Base-by-base conservation (phyloP, 2,888 invertebrate genomes). In the Machimus atricapillus region DNA sequence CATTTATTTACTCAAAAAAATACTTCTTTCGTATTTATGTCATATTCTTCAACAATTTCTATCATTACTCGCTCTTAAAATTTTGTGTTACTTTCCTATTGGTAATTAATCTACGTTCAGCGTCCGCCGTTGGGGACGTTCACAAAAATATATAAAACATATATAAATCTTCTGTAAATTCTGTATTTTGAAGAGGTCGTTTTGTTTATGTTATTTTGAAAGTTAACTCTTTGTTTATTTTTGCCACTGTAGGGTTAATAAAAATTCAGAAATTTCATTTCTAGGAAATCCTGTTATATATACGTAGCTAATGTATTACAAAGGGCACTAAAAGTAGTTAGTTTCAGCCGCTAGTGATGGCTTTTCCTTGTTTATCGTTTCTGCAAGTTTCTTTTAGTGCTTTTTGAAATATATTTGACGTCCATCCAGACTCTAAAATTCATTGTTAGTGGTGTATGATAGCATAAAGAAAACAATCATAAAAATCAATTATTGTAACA, bases 371-470 rank as follows among this genome's bases (percentile, higher is more conserved):
- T 76, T 76, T 19, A 16, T 76, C 27, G 46, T 79, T 1, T 81
- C 7, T 52, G 34, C 5, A 52, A 56, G 8, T 43, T 31, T 79
- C 46, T 79, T 79, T n/a, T 40, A 76, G 76, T 76, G 40, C n/a
- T 37, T 31, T 46, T 37, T 46, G 78, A 40, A 78, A 78, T 40
- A 78, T 58, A 23, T 58, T 82, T 58, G 9, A n/a, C 19, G 0
- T 16, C 34, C 23, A 37, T 16, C 37, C 27, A 82, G 66, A 14
- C 66, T 66, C 82, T 82, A 66, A 82, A 82, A 82, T 82, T 82
- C 82, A 37, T 82, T 82, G 82, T 56, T 40, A 58, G 82, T 82
- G 82, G 82, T 82, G 66, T 82, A 82, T 82, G 34, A 82, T 82
- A 82, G 82, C 58, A 82, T 82, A 82, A 66, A 82, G 40, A 58